Conservation (phyloP, 2,888 invertebrate genomes). For the Mesorhabditis belari region DNA sequence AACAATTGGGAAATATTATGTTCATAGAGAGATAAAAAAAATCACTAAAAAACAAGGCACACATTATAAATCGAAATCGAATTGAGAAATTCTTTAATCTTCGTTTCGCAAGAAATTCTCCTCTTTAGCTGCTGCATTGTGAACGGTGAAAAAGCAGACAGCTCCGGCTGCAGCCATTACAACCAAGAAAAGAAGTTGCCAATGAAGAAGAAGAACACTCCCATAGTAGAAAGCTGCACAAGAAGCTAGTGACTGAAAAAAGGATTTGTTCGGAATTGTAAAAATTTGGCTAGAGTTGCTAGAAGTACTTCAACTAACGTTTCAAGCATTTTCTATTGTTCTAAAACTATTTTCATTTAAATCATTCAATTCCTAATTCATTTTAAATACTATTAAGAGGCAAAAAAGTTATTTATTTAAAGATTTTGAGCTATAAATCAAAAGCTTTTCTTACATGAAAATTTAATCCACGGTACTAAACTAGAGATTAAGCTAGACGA, state of each 20-base stretch:
- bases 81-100: neutral
- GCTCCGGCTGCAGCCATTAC: conserved; percentile 10
- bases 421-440: no score
- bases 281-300: no score
- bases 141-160: conserved; percentile 11
- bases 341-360: no score
- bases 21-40: neutral
- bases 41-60: neutral
- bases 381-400: no score
- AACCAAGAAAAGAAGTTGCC: conserved; percentile 54
- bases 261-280: neutral
- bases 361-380: no score
- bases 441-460: no score
- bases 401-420: no score
- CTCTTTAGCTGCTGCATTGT: neutral
- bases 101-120: neutral
- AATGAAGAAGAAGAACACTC: conserved; percentile 51
- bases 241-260: conserved; percentile 54
- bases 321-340: no score
- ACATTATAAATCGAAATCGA: neutral
- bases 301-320: no score
- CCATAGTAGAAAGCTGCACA: conserved; percentile 56
- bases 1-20: no score
- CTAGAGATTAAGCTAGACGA: no score
- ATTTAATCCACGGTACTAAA: no score